Percentiles rank a stretch among this genome's conserved stretches.
phyloP scores from a whole-genome alignment of 2,888 invertebrate species.

The Adelognathus sp. region DNA sequence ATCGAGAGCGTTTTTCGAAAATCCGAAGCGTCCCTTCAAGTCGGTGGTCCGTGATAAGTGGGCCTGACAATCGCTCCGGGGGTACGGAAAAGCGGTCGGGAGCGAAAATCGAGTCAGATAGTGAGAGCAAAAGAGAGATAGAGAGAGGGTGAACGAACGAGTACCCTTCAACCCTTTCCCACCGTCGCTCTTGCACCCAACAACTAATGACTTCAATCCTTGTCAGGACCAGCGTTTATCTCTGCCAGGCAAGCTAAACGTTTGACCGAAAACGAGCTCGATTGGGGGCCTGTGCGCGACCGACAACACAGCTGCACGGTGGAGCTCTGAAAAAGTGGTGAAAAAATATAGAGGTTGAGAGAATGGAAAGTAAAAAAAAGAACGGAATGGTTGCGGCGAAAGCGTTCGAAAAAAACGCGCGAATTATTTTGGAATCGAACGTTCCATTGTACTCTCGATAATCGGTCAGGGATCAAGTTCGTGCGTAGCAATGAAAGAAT shows the following conservation, averaged over 20 bases:
- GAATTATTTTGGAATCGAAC: not conserved
- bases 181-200: constrained; percentile 47
- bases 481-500: not conserved
- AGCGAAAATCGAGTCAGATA: no score
- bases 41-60: constrained; percentile 50
- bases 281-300: constrained; percentile 2
- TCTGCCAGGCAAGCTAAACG: constrained; percentile 59
- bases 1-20: constrained; percentile 24
- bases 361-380: not conserved
- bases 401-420: not conserved
- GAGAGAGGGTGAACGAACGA: constrained; percentile 36
- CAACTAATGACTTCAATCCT: constrained; percentile 64
- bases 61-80: constrained; percentile 51
- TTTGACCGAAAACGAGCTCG: constrained; percentile 52
- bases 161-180: constrained; percentile 12
- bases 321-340: not conserved
- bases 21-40: constrained; percentile 29
- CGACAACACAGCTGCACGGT: constrained; percentile 13
- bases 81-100: not conserved
- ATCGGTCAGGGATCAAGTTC: not conserved
- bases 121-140: constrained; percentile 18
- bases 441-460: not conserved
- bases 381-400: not conserved
- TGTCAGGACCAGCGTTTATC: constrained; percentile 61
- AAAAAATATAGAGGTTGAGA: not conserved